Conservation (phyloP, 2,113 vertebrate species). For the Actenoides hombroni region DNA sequence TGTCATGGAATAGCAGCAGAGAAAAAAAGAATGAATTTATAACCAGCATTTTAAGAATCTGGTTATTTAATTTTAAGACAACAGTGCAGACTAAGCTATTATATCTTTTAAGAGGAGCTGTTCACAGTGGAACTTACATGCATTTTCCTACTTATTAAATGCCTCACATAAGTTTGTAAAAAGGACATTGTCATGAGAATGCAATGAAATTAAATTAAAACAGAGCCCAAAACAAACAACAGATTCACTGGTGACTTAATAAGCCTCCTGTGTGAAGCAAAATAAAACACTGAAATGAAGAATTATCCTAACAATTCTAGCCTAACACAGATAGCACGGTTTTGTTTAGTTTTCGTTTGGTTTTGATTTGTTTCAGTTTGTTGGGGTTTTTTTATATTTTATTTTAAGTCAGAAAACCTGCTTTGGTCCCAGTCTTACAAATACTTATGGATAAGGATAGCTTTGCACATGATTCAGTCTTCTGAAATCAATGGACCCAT, state of each 20-base stretch:
- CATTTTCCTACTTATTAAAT: not conserved
- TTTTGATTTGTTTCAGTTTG: not conserved
- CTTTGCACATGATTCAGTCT: not conserved
- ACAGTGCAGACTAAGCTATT: not conserved
- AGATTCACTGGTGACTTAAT: not conserved
- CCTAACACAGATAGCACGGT: not conserved
- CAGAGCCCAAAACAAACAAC: not conserved
- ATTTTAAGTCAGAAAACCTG: not conserved
- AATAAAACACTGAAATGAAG: not conserved
- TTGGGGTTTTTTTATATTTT: not conserved
- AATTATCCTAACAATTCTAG: not conserved
- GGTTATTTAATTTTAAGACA: not conserved
- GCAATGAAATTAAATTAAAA: not conserved
- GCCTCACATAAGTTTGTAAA: not conserved
- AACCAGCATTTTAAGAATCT: not conserved
- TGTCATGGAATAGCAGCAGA: not conserved
- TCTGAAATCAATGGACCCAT: not conserved
- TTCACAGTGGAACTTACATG: not conserved
- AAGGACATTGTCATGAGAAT: not conserved
- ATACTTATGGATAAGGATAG: not conserved
- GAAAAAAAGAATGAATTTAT: not conserved
- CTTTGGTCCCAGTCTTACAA: not conserved
- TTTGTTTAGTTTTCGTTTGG: not conserved
- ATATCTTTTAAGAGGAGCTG: not conserved
- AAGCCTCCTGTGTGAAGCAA: not conserved